Base-by-base conservation (phyloP, 2,888 invertebrate species). In the Trisateles emortualis region DNA sequence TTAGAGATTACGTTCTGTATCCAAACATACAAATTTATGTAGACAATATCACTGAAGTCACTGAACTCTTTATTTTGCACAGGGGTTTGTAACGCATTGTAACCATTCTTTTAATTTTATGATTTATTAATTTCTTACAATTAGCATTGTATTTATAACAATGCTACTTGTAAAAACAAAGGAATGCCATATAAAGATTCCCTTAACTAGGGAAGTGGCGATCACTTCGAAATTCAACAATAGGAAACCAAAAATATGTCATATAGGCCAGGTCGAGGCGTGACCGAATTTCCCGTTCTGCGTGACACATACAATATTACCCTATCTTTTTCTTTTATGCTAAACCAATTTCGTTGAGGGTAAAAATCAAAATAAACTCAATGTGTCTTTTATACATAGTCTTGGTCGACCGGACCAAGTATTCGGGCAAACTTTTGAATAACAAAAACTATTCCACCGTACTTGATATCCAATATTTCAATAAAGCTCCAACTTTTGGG, bases 391-490 rank as follows among this genome's bases (percentile, higher is more conserved):
- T 75, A 66, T 76, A 74, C 70, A 70, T 71, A 75, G 75, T 75
- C n/a, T 70, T 70, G 72, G 67, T 54, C 52, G 72, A 54, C 65
- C 74, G 72, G 65, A 73, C 70, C 66, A 74, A 75, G 77, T 77
- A 79, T 75, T 76, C 66, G 66, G n/a, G 68, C 56, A 78, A 86
- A 88, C 77, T 86, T 88, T 88, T 82, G 83, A 87, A 87, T 84
- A 86, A 88, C 84, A 88, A 86, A 88, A 87, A 87, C 86, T 88
- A 86, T 81, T 87, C 81, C 67, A 83, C 84, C 86, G 85, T 79
- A 87, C 87, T 91, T 87, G 89, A 91, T 87, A 91, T 90, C 87
- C 88, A 87, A 90, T 91, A 90, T 90, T 91, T 89, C 90, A 89
- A 92, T 90, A 89, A 87, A 81, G 77, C 82, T 80, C 80, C 79